Evolutionary conservation across 2,888 invertebrate genomes (phyloP).

Genomic region (Aspidiotus destructor): DNA sequence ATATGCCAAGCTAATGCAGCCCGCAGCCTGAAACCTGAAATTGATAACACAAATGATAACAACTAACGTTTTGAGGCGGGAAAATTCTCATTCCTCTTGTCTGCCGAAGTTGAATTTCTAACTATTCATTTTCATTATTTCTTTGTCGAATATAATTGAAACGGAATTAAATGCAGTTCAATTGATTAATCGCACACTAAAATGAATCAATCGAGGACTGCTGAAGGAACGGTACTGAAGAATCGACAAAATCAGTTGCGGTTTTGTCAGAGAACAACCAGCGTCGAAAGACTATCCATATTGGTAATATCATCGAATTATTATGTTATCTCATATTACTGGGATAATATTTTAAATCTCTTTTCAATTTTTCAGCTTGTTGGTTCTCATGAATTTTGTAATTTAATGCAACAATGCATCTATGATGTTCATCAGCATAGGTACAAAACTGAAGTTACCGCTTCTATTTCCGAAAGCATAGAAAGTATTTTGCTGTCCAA

Average conservation of each 20-base stretch:
- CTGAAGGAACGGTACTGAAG: background rate
- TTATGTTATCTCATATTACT: background rate
- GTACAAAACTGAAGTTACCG: background rate
- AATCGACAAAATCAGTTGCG: constrained; percentile 2
- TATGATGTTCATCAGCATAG: background rate
- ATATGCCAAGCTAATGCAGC: too few species aligned
- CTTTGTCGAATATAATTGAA: too few species aligned
- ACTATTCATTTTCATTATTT: too few species aligned
- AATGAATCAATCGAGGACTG: background rate
- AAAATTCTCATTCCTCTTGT: too few species aligned
- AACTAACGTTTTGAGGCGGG: too few species aligned
- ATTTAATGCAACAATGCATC: constrained; percentile 8
- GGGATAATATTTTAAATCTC: background rate
- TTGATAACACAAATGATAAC: too few species aligned
- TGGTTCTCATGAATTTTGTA: constrained; percentile 20
- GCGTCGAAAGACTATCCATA: background rate
- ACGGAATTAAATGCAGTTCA: too few species aligned
- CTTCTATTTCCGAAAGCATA: constrained; percentile 17
- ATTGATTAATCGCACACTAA: too few species aligned
- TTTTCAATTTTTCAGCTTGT: constrained; percentile 5
- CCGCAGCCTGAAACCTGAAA: too few species aligned
- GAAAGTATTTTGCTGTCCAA: constrained; percentile 16
- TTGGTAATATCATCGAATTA: background rate
- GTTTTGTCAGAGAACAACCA: background rate
- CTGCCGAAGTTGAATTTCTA: too few species aligned